These are phyloP conservation scores for Diuraphis noxia DNA, from an alignment of 1,140 invertebrate genomes.

Conservation along the genomic window DNA sequence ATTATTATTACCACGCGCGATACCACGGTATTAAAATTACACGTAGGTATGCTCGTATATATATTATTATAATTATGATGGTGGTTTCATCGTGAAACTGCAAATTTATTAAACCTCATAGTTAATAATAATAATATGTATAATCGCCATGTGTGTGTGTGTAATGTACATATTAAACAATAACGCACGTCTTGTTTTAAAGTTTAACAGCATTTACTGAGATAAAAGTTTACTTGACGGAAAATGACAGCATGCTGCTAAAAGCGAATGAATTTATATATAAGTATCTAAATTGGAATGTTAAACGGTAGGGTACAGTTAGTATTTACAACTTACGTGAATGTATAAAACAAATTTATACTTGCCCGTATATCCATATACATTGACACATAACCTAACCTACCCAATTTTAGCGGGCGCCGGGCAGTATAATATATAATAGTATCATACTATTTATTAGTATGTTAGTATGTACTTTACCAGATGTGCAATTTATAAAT, in stretches of 20 bases:
- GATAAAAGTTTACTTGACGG: neutral
- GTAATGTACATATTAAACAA: neutral
- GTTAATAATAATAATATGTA: conserved; percentile 9
- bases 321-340: neutral
- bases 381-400: no score
- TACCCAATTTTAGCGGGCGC: no score
- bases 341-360: neutral
- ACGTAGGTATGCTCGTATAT: neutral
- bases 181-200: neutral
- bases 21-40: neutral
- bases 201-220: neutral
- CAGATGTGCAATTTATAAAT: neutral
- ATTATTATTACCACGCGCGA: neutral
- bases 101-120: neutral
- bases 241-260: neutral
- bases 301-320: neutral
- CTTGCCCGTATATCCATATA: no score
- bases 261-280: neutral
- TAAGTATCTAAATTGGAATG: neutral
- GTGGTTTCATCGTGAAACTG: neutral
- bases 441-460: no score
- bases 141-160: neutral
- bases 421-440: no score
- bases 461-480: no score
- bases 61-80: neutral